phyloP scores from a whole-genome alignment of 2,888 invertebrate species.

The Philereme transversata region DNA sequence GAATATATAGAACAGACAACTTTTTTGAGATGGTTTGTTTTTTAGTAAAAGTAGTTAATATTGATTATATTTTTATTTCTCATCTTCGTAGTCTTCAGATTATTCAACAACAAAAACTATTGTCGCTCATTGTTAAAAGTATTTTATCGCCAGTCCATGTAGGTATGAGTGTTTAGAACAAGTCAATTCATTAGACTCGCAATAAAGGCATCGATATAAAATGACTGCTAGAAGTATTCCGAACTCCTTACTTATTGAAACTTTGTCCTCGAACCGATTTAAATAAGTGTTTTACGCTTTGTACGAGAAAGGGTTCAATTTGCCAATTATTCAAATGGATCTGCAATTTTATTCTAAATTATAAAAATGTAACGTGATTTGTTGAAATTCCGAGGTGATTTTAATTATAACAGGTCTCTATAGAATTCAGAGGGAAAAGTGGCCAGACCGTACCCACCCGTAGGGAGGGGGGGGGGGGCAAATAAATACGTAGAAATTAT shows the following conservation, averaged over 20 bases:
- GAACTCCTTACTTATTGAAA: constrained; percentile 49
- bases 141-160: constrained; percentile 8
- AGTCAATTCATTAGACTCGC: constrained; percentile 69
- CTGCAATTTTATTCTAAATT: constrained; percentile 57
- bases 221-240: constrained; percentile 45
- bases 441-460: neutral
- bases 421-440: constrained; percentile 47
- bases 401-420: constrained; percentile 62
- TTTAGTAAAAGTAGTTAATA: too few species aligned
- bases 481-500: neutral
- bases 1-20: too few species aligned
- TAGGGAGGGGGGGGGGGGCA: too few species aligned
- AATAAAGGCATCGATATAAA: constrained; percentile 61
- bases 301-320: constrained; percentile 55
- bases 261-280: constrained; percentile 47
- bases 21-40: too few species aligned
- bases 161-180: constrained; percentile 52
- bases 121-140: too few species aligned
- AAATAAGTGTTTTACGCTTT: constrained; percentile 55
- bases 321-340: constrained; percentile 63
- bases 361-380: constrained; percentile 59
- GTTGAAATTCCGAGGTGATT: constrained; percentile 60
- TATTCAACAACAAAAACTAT: too few species aligned
- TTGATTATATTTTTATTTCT: too few species aligned
- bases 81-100: too few species aligned